Evolutionary conservation across 1,140 invertebrate genomes (phyloP).

Genomic region (Telenomus remus): DNA sequence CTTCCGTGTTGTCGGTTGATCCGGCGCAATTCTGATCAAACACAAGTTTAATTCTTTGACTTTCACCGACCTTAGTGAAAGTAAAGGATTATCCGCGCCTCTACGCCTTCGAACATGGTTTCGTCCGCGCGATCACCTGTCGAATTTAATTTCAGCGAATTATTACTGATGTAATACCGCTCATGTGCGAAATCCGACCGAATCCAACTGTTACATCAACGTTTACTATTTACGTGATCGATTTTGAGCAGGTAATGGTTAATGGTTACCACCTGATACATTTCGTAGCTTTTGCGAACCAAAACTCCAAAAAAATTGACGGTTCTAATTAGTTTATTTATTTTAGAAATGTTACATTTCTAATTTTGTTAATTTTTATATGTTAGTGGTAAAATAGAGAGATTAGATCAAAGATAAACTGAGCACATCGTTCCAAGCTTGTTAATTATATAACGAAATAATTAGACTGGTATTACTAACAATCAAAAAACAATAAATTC

Average conservation of each 20-base stretch:
- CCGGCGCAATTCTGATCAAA: conserved; percentile 42
- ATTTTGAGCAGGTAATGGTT: conserved; percentile 6
- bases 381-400: too few species aligned
- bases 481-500: too few species aligned
- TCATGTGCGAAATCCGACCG: conserved; percentile 4
- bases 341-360: too few species aligned
- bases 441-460: too few species aligned
- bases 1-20: conserved; percentile 44
- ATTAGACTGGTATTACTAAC: too few species aligned
- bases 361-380: too few species aligned
- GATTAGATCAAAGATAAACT: too few species aligned
- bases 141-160: conserved; percentile 33
- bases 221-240: not conserved
- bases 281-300: too few species aligned
- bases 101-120: conserved; percentile 26
- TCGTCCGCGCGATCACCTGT: conserved; percentile 33
- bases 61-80: conserved; percentile 59
- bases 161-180: conserved; percentile 40
- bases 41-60: conserved; percentile 37
- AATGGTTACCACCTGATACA: too few species aligned
- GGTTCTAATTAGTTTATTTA: too few species aligned
- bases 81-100: conserved; percentile 52
- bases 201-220: not conserved
- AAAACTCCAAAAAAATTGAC: too few species aligned
- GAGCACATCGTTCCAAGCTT: too few species aligned